Percentiles rank a stretch among this genome's conserved stretches.
Conservation (phyloP, 2,113 vertebrate species). For the Pelusios castaneus region DNA sequence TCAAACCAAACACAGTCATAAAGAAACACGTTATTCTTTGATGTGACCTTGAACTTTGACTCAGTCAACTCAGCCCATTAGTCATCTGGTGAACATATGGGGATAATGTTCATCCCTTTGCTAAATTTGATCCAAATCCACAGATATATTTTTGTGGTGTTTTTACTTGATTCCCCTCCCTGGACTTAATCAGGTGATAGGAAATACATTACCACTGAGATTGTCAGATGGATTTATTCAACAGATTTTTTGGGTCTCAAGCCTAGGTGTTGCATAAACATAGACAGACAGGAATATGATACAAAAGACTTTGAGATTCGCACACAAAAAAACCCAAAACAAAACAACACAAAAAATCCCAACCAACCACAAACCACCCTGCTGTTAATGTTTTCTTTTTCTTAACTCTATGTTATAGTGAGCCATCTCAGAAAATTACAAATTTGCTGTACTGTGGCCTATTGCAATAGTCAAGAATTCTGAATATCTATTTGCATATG, state of each 20-base stretch:
- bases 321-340: background rate
- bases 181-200: slow-evolving; percentile 35
- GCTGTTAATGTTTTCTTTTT: background rate
- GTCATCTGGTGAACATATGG: slow-evolving; percentile 65
- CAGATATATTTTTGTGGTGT: slow-evolving; percentile 21
- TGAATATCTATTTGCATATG: background rate
- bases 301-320: slow-evolving; percentile 2
- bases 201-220: slow-evolving; percentile 33
- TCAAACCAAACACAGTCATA: slow-evolving; percentile 23
- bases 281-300: background rate
- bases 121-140: slow-evolving; percentile 34
- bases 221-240: slow-evolving; percentile 45
- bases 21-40: slow-evolving; percentile 41
- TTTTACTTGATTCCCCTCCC: slow-evolving; percentile 39
- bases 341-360: background rate
- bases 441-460: background rate
- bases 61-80: slow-evolving; percentile 5
- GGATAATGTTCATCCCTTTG: slow-evolving; percentile 29
- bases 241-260: background rate
- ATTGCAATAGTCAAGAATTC: background rate
- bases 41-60: slow-evolving; percentile 46
- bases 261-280: slow-evolving; percentile 28
- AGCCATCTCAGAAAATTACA: background rate
- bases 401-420: background rate
- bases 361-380: no score